Evolutionary conservation across 2,797 vertebrate species (phyloP).

Genomic region (Aplochiton taeniatus): DNA sequence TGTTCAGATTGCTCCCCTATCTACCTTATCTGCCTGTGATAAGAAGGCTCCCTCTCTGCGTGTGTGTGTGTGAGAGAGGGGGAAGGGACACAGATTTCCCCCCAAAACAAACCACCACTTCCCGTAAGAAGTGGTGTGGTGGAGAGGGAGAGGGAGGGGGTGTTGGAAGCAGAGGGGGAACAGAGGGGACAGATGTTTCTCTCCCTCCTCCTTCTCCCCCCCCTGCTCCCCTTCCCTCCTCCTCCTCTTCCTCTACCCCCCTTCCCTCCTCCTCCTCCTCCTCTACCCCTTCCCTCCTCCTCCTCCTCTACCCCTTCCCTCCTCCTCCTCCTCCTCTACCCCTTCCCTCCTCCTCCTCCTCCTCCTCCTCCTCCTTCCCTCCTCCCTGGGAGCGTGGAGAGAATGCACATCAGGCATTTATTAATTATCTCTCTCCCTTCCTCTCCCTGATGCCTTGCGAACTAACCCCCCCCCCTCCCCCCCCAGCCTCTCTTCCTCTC

Average conservation of each 20-base stretch:
- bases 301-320: no score
- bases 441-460: background rate
- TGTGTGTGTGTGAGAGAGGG: conserved; percentile 15
- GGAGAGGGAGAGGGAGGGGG: conserved; percentile 15
- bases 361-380: background rate
- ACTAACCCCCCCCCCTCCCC: background rate
- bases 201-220: background rate
- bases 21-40: conserved; percentile 62
- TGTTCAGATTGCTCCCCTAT: conserved; percentile 44
- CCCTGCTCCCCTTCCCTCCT: no score
- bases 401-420: no score
- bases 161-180: background rate
- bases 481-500: background rate
- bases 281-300: background rate
- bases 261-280: conserved; percentile 11
- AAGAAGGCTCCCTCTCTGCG: conserved; percentile 60
- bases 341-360: conserved; percentile 12
- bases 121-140: background rate
- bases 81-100: no score
- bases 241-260: background rate
- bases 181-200: background rate
- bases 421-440: background rate
- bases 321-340: background rate
- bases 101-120: no score
- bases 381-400: conserved; percentile 1